phyloP scores from a whole-genome alignment of 2,113 vertebrate species.

The Marmota monax region DNA sequence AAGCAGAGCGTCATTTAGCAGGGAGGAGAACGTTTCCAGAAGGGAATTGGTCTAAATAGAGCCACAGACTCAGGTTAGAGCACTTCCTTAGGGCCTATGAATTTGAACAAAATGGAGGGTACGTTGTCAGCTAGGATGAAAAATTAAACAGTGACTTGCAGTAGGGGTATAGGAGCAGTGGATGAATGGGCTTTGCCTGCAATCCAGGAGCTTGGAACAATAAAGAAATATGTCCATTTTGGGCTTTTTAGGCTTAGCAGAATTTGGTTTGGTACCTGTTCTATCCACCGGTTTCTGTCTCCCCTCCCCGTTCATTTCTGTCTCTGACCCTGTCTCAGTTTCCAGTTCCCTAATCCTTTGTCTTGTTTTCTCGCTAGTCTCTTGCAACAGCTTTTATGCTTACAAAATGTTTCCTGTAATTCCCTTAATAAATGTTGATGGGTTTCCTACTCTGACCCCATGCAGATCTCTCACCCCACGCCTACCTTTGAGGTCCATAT shows the following conservation, averaged over 20 bases:
- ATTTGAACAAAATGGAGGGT: slow-evolving; percentile 28
- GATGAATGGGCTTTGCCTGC: slow-evolving; percentile 15
- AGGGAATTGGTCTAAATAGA: not conserved
- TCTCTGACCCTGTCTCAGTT: slow-evolving; percentile 35
- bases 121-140: not conserved
- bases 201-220: not conserved
- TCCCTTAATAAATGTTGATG: slow-evolving; percentile 28
- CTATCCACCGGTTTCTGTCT: not conserved
- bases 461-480: not conserved
- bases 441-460: not conserved
- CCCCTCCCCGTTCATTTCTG: not conserved
- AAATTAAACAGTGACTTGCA: not conserved
- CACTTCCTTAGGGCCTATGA: not conserved
- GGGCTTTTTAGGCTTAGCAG: slow-evolving; percentile 10
- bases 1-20: not conserved
- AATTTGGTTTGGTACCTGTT: not conserved
- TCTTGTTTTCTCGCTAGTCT: slow-evolving; percentile 30
- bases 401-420: slow-evolving; percentile 51
- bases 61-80: not conserved
- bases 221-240: not conserved
- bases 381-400: slow-evolving; percentile 45
- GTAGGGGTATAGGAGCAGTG: not conserved
- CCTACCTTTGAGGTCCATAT: not conserved
- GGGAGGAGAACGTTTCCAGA: not conserved
- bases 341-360: not conserved